Evolutionary conservation across 2,888 invertebrate species (phyloP), one percentile per base, ranked within the genome.

Genomic region (Thumatha senex): DNA sequence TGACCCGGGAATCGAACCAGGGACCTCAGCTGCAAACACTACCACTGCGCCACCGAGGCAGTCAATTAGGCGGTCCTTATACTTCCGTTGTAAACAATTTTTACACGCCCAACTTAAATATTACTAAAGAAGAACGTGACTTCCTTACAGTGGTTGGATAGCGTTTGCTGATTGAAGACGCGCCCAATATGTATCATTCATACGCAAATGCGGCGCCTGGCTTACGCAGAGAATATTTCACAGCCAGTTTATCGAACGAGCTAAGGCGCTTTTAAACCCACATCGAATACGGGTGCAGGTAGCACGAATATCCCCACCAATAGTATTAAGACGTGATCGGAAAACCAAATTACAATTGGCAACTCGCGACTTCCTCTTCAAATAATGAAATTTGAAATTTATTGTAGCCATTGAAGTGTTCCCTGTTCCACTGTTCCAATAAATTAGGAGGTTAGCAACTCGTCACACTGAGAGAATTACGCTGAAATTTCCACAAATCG

Each of bases 351-450:
- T 69, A 81, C 83, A 79, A 85, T 85, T 84, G 86, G 81, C 82
- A 84, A 82, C 82, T 85, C 81, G 84, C 83, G 84, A 85, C 84
- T 84, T 86, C 84, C 86, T 89, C 80, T 86, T 87, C 86, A 88
- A 88, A 88, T 88, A 88, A 89, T 87, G 86, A 88, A 88, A 88
- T 89, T 87, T 88, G 80, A 88, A 89, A 88, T 89, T 88, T 89
- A 89, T 88, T 86, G 84, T 82, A 72, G 75, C 84, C 79, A 86
- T 86, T 80, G 78, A 82, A 80, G 64, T 73, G 67, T 72, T 67
- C 72, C 67, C 70, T 75, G 82, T 78, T 82, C 80, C 61, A 72
- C 75, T 83, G 73, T 77, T 76, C 80, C 78, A 80, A 86, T 84
- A 84, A 85, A 83, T 86, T 85, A 82, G 78, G 66, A 24, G 18